Evolutionary conservation across 1,140 invertebrate genomes (phyloP).

Genomic region (Drosophila azteca): DNA sequence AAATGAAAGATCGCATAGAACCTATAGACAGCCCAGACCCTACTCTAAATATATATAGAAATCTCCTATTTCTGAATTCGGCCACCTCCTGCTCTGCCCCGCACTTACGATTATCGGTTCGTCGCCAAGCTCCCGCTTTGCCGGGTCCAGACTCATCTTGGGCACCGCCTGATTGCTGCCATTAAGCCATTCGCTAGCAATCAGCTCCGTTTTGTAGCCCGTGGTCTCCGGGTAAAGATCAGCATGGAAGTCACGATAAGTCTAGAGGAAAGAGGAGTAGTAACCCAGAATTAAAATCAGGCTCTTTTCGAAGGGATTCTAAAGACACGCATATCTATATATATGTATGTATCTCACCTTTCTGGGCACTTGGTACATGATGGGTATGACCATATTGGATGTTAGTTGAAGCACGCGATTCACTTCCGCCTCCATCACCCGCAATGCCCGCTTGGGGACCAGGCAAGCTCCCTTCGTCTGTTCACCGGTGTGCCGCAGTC

Average conservation of each 20-base stretch:
- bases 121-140: conserved; percentile 86
- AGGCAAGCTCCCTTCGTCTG: conserved; percentile 96
- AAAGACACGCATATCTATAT: too few species aligned
- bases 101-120: conserved; percentile 86
- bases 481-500: conserved; percentile 87
- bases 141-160: conserved; percentile 92
- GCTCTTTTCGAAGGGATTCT: too few species aligned
- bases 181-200: conserved; percentile 90
- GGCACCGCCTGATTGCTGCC: conserved; percentile 88
- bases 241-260: conserved; percentile 96
- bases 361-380: conserved; percentile 96
- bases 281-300: not conserved
- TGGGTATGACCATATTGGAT: conserved; percentile 93
- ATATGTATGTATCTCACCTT: conserved; percentile 84
- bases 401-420: conserved; percentile 94
- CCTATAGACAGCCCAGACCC: not conserved
- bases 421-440: conserved; percentile 97
- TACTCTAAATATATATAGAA: too few species aligned
- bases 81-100: not conserved
- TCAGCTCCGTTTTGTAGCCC: conserved; percentile 90
- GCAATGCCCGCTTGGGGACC: conserved; percentile 94
- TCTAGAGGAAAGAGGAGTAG: conserved; percentile 85
- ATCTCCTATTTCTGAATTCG: not conserved
- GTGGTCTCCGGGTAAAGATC: conserved; percentile 96
- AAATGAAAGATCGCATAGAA: conserved; percentile 3